Percentiles rank a stretch among this genome's conserved stretches.
phyloP scores from a whole-genome alignment of 1,140 invertebrate species.

The Drosophila melanica region DNA sequence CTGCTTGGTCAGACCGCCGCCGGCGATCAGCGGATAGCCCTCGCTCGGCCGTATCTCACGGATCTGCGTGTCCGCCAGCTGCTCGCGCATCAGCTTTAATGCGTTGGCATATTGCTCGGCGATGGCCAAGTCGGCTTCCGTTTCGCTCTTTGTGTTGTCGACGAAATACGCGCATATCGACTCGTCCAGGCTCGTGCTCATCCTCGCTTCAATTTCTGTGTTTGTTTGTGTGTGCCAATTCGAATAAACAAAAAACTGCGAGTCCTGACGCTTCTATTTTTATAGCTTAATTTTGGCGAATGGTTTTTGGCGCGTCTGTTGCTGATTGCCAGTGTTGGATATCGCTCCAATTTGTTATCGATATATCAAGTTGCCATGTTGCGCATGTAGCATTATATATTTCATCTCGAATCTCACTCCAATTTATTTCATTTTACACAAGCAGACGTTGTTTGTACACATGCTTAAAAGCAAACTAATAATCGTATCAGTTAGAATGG shows the following conservation, averaged over 20 bases:
- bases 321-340: not conserved
- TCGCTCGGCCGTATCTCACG: conserved; percentile 72
- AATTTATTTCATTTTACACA: no score
- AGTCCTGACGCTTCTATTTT: conserved; percentile 12
- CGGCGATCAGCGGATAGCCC: conserved; percentile 69
- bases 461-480: no score
- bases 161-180: conserved; percentile 78
- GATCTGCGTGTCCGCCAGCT: conserved; percentile 70
- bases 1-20: conserved; percentile 86
- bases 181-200: conserved; percentile 72
- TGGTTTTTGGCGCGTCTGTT: conserved; percentile 19
- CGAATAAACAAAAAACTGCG: not conserved
- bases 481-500: no score
- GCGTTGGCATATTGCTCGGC: conserved; percentile 53
- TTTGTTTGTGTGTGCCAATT: not conserved
- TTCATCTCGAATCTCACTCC: not conserved
- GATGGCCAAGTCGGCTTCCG: conserved; percentile 28
- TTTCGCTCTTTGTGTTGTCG: conserved; percentile 49
- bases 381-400: not conserved
- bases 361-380: not conserved
- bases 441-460: no score
- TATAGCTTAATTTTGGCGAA: not conserved
- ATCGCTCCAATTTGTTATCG: conserved; percentile 1
- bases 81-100: conserved; percentile 49
- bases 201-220: conserved; percentile 15